Evolutionary conservation across 2,113 vertebrate species (phyloP), one percentile per base, ranked within the genome.

Genomic region (Pteruthius melanotis): DNA sequence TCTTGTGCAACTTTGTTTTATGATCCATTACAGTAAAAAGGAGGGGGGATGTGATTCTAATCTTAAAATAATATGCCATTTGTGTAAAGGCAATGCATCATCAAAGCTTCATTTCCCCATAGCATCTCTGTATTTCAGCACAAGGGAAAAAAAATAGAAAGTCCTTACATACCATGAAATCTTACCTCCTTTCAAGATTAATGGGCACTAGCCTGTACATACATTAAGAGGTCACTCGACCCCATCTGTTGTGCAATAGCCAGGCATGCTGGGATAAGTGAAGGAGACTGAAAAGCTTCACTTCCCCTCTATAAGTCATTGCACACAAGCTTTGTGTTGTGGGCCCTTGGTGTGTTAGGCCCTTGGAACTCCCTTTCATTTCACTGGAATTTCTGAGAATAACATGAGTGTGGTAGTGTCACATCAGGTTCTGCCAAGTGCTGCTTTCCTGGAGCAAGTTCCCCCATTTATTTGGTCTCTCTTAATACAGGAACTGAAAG

Each of bases 61-160:
- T 95, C 94, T 97, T 94, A 89, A 89, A 92, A 94, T 87, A 93
- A 92, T 86, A 93, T 21, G 28, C 7, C 47, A 31, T 87, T 90
- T 81, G 47, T 74, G 50, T 57, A 83, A 93, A 90, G 37, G 22
- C 37, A 93, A 96, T 83, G n/a, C 52, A 88, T 94, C 79, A 63
- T 68, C 68, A 83, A 86, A 84, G 18, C 6, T 86, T 78, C n/a
- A 49, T 93, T 95, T 91, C 79, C 87, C 85, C 64, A 90, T 28
- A 75, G 56, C 21, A 35, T 59, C 35, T 42, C 83, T 20, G 30
- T 84, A 71, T 87, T 87, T 94, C 95, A 93, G 56, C 86, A 64
- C 13, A 45, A 72, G 18, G 7, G 39, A 2, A 6, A 37, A 37
- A 82, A 86, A 80, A 37, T 7, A 13, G 4, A 18, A 26, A 5